phyloP scores from a whole-genome alignment of 2,888 invertebrate species.

The Rhingia campestris region DNA sequence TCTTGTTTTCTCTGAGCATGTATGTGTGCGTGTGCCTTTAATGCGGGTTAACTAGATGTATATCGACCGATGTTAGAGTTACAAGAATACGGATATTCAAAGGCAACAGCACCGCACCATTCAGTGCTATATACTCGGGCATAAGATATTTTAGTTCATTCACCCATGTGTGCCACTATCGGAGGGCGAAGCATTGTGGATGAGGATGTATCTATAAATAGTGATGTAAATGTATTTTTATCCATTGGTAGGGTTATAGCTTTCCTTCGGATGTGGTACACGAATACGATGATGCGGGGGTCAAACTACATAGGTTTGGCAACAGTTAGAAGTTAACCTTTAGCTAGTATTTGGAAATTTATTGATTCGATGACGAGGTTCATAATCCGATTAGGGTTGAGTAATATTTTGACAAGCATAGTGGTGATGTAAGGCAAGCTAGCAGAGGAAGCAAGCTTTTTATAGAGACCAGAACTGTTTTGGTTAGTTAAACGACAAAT shows the following conservation, averaged over 20 bases:
- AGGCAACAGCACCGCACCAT: not conserved
- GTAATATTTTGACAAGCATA: too few relatives aligned
- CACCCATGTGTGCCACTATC: not conserved
- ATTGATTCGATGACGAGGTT: too few relatives aligned
- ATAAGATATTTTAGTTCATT: conserved; percentile 29
- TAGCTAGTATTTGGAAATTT: too few relatives aligned
- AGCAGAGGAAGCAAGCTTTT: too few relatives aligned
- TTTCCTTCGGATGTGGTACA: not conserved
- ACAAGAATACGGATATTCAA: conserved; percentile 1
- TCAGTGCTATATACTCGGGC: not conserved
- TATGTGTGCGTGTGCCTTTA: conserved; percentile 3
- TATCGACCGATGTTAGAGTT: not conserved
- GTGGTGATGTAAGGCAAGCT: too few relatives aligned
- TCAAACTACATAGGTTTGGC: conserved; percentile 18
- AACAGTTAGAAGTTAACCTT: not conserved
- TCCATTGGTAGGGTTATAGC: not conserved
- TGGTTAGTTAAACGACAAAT: too few relatives aligned
- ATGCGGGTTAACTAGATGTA: conserved; percentile 18
- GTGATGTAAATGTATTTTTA: conserved; percentile 6
- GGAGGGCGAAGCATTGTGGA: not conserved
- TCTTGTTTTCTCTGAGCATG: not conserved
- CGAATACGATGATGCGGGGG: not conserved
- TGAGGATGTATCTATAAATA: conserved; percentile 13
- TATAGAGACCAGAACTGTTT: too few relatives aligned
- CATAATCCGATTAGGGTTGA: too few relatives aligned